Evolutionary conservation across 2,797 vertebrate genomes (phyloP).

Genomic region (Myotis daubentonii): DNA sequence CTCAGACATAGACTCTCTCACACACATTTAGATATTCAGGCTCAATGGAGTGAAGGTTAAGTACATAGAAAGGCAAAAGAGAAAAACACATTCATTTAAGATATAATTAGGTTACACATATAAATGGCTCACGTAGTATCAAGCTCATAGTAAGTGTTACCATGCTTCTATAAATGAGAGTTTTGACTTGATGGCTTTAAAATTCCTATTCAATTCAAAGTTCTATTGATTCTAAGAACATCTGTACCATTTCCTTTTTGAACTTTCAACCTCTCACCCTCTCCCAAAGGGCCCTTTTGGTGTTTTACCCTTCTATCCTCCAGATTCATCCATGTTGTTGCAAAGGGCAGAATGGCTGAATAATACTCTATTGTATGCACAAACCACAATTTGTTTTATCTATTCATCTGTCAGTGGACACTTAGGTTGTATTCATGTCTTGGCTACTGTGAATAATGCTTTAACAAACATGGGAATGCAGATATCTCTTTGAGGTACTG

Average conservation of each 20-base stretch:
- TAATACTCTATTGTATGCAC: background rate
- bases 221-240: background rate
- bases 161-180: background rate
- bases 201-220: constrained; percentile 1
- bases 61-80: background rate
- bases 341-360: background rate
- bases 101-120: background rate
- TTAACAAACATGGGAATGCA: background rate
- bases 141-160: background rate
- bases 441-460: background rate
- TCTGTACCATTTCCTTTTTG: background rate
- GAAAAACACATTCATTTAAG: constrained; percentile 48
- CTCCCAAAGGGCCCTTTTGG: background rate
- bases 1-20: background rate
- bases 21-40: background rate
- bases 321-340: background rate
- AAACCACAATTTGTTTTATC: background rate
- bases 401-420: background rate
- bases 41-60: background rate
- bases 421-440: background rate
- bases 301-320: background rate
- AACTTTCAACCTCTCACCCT: background rate
- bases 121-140: background rate
- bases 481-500: background rate
- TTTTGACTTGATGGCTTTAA: background rate